Percentiles rank a stretch among this genome's conserved stretches.
Conservation (phyloP, 2,797 vertebrate genomes). For the Leptoclinus maculatus region DNA sequence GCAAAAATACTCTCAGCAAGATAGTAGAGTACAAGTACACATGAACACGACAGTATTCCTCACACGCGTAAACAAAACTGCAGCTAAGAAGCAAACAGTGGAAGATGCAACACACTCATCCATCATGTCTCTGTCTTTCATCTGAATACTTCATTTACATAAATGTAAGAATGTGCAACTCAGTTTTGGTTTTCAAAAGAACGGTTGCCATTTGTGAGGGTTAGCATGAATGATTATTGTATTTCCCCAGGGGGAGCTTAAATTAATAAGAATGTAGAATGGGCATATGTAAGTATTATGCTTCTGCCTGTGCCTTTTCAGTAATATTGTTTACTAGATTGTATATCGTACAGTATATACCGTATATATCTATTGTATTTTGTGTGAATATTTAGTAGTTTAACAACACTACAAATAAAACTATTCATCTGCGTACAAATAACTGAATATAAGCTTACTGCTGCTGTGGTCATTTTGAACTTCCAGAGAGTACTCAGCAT, state of each 20-base stretch:
- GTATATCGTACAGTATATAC: neutral
- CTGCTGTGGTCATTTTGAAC: neutral
- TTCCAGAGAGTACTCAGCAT: neutral
- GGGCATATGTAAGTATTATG: too few relatives aligned
- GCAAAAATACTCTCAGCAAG: neutral
- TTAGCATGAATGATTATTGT: too few relatives aligned
- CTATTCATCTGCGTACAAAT: neutral
- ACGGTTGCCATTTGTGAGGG: too few relatives aligned
- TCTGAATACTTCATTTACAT: neutral
- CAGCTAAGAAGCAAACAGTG: neutral
- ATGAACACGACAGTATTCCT: neutral
- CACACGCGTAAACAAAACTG: neutral
- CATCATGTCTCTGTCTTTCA: too few relatives aligned
- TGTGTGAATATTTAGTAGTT: neutral
- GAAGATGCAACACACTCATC: neutral
- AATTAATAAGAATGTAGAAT: too few relatives aligned
- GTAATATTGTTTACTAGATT: too few relatives aligned
- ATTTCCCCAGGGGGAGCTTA: too few relatives aligned
- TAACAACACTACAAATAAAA: too few relatives aligned
- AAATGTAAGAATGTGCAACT: too few relatives aligned
- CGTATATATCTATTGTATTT: neutral
- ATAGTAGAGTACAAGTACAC: conserved; percentile 1
- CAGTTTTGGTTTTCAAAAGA: too few relatives aligned
- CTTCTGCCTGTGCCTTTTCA: too few relatives aligned
- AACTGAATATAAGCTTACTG: neutral